Evolutionary conservation across 2,888 invertebrate species (phyloP).

Genomic region (Catocala nupta): DNA sequence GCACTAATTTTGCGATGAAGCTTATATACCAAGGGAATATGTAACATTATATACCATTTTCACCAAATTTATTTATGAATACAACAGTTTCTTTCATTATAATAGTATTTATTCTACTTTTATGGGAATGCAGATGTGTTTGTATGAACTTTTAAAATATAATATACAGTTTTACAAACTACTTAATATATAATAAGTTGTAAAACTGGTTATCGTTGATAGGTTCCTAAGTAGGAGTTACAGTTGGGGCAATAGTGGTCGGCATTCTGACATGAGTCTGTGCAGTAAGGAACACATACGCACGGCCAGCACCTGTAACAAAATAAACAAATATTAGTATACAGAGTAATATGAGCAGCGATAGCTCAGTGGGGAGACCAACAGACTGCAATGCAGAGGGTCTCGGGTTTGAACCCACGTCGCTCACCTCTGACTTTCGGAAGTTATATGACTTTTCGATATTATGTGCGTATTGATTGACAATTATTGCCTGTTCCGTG

Average conservation of each 20-base stretch:
- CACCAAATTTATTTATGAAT: slow-evolving; percentile 1
- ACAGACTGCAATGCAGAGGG: no score
- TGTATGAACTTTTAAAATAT: slow-evolving; percentile 6
- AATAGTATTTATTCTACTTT: neutral
- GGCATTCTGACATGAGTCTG: slow-evolving; percentile 84
- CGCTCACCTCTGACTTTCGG: no score
- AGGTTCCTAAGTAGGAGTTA: slow-evolving; percentile 84
- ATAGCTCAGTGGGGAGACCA: no score
- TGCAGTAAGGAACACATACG: slow-evolving; percentile 87
- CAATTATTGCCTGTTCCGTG: no score
- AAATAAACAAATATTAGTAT: slow-evolving; percentile 5
- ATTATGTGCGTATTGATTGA: no score
- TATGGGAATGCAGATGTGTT: neutral
- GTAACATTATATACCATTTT: slow-evolving; percentile 2
- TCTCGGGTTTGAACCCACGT: no score
- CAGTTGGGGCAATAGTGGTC: slow-evolving; percentile 88
- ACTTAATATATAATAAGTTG: slow-evolving; percentile 4
- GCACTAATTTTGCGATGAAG: slow-evolving; percentile 9
- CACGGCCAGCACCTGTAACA: slow-evolving; percentile 85
- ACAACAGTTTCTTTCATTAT: neutral
- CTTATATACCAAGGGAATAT: neutral
- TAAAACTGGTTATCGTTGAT: slow-evolving; percentile 49
- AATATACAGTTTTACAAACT: slow-evolving; percentile 7
- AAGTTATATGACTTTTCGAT: no score
- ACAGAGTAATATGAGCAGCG: no score